Percentiles rank a stretch among this genome's conserved stretches.
Evolutionary conservation across 2,113 vertebrate species (phyloP).

Genomic region (Hippoglossus stenolepis): DNA sequence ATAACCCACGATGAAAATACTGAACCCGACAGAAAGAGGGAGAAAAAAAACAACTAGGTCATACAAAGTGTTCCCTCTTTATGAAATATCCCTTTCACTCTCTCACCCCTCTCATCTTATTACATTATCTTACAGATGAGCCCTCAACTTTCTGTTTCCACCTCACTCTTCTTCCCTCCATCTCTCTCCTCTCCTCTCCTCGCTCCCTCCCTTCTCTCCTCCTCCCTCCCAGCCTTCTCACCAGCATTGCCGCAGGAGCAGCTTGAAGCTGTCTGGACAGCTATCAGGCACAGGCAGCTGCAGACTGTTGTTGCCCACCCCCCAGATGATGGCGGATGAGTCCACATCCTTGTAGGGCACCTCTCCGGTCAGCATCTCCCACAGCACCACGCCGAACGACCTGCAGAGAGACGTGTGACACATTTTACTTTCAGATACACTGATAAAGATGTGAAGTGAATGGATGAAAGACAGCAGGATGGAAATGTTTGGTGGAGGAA

Average conservation of each 20-base stretch:
- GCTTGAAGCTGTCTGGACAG: constrained; percentile 98
- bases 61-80: background rate
- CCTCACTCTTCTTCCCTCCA: background rate
- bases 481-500: no score
- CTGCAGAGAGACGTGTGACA: constrained; percentile 70
- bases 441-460: constrained; percentile 14
- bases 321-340: constrained; percentile 98
- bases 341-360: constrained; percentile 98
- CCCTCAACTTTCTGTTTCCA: no score
- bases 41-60: no score
- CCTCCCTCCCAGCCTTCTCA: constrained; percentile 75
- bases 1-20: background rate
- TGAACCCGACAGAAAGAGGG: background rate
- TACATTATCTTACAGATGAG: background rate
- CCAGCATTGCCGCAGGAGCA: constrained; percentile 96
- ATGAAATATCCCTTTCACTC: constrained; percentile 1
- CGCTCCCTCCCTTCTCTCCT: background rate
- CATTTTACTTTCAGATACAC: no score
- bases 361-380: constrained; percentile 97
- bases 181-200: background rate
- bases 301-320: constrained; percentile 97
- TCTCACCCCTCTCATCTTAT: background rate
- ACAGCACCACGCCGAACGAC: constrained; percentile 98
- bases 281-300: constrained; percentile 95
- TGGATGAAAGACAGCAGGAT: constrained; percentile 15